phyloP scores from a whole-genome alignment of 2,113 vertebrate species.

The Psittacula cyanocephala region DNA sequence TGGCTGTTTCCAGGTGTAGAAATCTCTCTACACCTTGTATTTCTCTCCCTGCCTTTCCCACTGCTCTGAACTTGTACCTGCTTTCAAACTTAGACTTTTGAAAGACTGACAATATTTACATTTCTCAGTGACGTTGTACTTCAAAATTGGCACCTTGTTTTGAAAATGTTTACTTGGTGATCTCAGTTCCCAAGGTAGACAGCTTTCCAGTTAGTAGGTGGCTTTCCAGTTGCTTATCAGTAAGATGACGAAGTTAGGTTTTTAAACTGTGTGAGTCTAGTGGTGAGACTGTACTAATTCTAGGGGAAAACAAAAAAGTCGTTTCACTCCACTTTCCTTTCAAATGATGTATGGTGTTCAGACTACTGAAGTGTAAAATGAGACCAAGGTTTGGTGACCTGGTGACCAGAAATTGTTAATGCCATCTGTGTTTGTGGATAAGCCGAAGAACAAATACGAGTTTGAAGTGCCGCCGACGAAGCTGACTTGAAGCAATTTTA shows the following conservation, averaged over 20 bases:
- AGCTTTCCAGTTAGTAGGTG: background rate
- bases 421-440: background rate
- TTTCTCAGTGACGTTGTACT: background rate
- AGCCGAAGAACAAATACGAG: background rate
- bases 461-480: conserved; percentile 6
- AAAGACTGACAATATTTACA: background rate
- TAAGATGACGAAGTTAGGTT: background rate
- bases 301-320: fast-evolving
- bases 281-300: background rate
- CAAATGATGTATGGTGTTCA: background rate
- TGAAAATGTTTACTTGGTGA: background rate
- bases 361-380: conserved; percentile 53
- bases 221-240: background rate
- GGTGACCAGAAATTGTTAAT: conserved; percentile 43
- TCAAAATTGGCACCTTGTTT: background rate
- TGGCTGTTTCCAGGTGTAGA: background rate
- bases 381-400: conserved; percentile 47
- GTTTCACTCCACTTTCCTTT: conserved; percentile 2
- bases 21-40: background rate
- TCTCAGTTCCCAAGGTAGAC: background rate
- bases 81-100: background rate
- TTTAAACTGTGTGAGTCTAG: background rate
- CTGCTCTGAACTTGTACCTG: background rate
- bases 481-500: conserved; percentile 16
- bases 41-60: background rate